These are phyloP conservation scores for Pogonocherus hispidulus DNA, from an alignment of 2,888 invertebrate species.

Conservation along the genomic window DNA sequence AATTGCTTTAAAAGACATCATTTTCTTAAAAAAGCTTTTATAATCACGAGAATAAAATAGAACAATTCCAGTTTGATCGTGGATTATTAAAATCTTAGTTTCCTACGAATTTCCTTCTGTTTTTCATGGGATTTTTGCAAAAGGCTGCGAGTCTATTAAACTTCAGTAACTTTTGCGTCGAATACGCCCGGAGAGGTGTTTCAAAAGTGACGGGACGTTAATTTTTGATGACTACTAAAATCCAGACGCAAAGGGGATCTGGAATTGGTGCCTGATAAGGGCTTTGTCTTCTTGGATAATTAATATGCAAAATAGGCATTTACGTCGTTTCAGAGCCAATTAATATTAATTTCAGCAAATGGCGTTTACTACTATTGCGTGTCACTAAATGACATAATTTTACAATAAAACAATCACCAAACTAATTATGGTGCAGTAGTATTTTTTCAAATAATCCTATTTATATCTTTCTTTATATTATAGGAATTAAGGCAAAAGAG, in stretches of 20 bases:
- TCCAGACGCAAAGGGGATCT: neutral
- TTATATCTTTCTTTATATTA: too few species aligned
- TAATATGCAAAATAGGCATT: constrained; percentile 13
- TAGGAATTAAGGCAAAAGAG: too few species aligned
- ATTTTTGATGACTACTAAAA: constrained; percentile 10
- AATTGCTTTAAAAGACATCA: too few species aligned
- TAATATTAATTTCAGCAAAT: neutral
- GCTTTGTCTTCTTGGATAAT: neutral
- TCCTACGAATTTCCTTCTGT: neutral
- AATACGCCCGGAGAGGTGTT: neutral
- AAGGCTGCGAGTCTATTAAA: too few species aligned
- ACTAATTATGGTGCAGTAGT: too few species aligned
- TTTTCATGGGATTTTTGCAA: neutral
- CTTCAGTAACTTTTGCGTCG: neutral
- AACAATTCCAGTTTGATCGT: neutral
- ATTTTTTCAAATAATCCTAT: too few species aligned
- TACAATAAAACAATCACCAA: too few species aligned
- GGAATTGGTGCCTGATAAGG: neutral
- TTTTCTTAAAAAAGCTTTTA: too few species aligned
- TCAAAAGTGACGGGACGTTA: constrained; percentile 1
- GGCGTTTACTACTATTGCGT: too few species aligned
- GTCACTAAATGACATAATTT: too few species aligned
- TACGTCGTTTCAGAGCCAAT: neutral
- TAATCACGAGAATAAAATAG: too few species aligned
- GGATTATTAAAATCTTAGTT: neutral